Conservation (phyloP, 2,888 invertebrate genomes). For the Colletes collaris region DNA sequence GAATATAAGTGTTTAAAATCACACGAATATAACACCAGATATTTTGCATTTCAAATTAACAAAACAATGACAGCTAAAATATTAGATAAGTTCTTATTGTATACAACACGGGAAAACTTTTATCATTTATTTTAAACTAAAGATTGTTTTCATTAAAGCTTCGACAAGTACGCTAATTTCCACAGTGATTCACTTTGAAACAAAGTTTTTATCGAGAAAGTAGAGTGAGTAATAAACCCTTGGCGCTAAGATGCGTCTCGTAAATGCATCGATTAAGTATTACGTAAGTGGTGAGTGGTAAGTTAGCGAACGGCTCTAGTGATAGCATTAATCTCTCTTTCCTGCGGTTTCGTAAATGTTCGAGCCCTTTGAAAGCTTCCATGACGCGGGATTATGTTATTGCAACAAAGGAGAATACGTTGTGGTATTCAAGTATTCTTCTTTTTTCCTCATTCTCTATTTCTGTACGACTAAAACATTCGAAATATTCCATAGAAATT, state of each 20-base stretch:
- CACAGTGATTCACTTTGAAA: not conserved
- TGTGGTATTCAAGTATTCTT: not conserved
- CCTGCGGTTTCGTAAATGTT: slow-evolving; percentile 10
- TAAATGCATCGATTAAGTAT: slow-evolving; percentile 36
- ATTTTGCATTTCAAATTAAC: too few relatives aligned
- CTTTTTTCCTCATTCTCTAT: not conserved
- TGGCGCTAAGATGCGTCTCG: slow-evolving; percentile 1
- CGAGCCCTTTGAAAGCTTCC: slow-evolving; percentile 38
- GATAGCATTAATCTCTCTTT: slow-evolving; percentile 33
- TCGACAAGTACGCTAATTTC: slow-evolving; percentile 16
- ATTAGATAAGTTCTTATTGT: not conserved
- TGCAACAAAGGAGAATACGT: not conserved
- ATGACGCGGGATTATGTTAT: not conserved
- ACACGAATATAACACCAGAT: too few relatives aligned
- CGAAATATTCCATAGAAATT: too few relatives aligned
- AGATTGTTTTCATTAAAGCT: not conserved
- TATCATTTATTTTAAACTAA: not conserved
- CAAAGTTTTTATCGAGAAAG: slow-evolving; percentile 21
- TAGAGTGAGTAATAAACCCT: slow-evolving; percentile 17
- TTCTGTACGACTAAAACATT: too few relatives aligned
- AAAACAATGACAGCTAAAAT: too few relatives aligned
- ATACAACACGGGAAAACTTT: not conserved
- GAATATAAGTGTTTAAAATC: too few relatives aligned
- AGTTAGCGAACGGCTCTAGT: slow-evolving; percentile 27
- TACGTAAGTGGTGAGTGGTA: slow-evolving; percentile 14